Percentiles rank a stretch among this genome's conserved stretches.
These are phyloP conservation scores for Pammene fasciana DNA, from an alignment of 2,888 invertebrate genomes.

Conservation along the genomic window DNA sequence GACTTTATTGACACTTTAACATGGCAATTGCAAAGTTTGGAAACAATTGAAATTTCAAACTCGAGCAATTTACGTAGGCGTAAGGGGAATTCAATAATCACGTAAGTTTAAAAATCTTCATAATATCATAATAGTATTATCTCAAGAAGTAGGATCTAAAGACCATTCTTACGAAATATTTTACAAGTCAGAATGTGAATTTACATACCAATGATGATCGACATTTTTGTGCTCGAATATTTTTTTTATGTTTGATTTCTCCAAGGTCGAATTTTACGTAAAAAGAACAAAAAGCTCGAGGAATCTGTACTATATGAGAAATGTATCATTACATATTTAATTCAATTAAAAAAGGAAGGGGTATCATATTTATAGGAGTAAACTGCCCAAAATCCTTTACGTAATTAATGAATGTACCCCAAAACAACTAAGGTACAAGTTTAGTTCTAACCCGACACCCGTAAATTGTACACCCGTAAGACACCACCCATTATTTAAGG, in stretches of 20 bases:
- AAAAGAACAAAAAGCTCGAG: too few species aligned
- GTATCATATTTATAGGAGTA: background rate
- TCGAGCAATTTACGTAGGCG: background rate
- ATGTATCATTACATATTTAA: too few species aligned
- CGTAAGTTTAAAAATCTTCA: too few species aligned
- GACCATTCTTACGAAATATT: background rate
- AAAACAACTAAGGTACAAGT: slow-evolving; percentile 30
- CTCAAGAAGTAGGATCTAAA: too few species aligned
- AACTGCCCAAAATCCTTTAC: background rate
- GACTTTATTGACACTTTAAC: slow-evolving; percentile 45
- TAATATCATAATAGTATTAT: too few species aligned
- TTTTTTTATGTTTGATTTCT: too few species aligned
- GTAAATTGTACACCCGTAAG: slow-evolving; percentile 39
- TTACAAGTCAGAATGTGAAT: background rate
- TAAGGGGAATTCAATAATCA: background rate
- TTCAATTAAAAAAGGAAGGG: too few species aligned
- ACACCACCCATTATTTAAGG: slow-evolving; percentile 39
- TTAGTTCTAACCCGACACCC: slow-evolving; percentile 34
- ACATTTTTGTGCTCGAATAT: too few species aligned
- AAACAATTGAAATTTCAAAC: slow-evolving; percentile 34
- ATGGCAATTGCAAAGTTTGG: slow-evolving; percentile 14
- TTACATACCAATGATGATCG: too few species aligned
- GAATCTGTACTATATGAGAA: too few species aligned
- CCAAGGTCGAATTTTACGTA: too few species aligned
- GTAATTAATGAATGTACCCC: background rate